Evolutionary conservation across 2,888 invertebrate species (phyloP), one percentile per base, ranked within the genome.

Genomic region (Thereva unica): DNA sequence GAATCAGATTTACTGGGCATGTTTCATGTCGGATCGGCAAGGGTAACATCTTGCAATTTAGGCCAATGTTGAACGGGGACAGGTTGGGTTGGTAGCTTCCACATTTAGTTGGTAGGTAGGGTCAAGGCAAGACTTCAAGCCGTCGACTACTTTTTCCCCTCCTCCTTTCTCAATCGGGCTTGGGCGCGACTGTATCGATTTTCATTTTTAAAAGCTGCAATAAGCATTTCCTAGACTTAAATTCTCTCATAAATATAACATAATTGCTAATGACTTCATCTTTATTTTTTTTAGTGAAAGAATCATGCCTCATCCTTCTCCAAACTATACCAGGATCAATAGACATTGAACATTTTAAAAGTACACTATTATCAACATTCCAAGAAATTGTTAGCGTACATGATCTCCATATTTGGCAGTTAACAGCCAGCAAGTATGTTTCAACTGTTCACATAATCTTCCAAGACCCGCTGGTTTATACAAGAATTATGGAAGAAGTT

Each of bases 261-360:
- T 49, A n/a, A 12, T 3, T 49, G 23, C 3, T 44, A 9, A 9
- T 44, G 44, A 35, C 52, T 55, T 66, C 44, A 59, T 67, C 57
- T 50, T 73, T 56, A 71, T 69, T 72, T 80, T 80, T 74, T 73
- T 47, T 82, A 95, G 94, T 95, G 87, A 91, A 91, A 72, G 92
- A 95, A 78, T 93, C 95, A 8, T 91, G 93, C 4, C 81, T 93
- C 65, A 93, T 96, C 74, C 84, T 96, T 0, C 84, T 97, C 23
- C 95, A 97, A 82, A 96, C 95, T 1, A 95, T 96, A 67, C 96
- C 97, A 0, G 91, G 89, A 73, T 90, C 93, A 9, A 89, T 96
- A 70, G 89, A 95, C 75, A 89, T 93, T 50, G 85, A 87, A 70
- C 83, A 84, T 6, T 83, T 93, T 69, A 86, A 88, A 71, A 82